Evolutionary conservation across 2,113 vertebrate genomes (phyloP).

Genomic region (Nesoenas mayeri): DNA sequence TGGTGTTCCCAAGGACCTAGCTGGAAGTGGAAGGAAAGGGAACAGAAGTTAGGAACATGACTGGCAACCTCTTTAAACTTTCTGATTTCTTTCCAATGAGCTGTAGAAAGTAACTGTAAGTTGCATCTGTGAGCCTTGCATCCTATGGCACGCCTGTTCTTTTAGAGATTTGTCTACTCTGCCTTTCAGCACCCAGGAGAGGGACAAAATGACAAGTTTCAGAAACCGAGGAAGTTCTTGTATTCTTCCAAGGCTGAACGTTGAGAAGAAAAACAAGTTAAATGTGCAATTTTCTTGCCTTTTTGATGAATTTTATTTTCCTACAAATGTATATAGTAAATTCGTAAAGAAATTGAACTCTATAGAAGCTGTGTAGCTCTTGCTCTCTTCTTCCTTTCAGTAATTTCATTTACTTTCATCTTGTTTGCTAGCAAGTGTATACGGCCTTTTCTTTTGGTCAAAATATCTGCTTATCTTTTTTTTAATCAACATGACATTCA

Average conservation of each 20-base stretch:
- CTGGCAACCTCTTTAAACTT: not conserved
- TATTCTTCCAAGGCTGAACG: not conserved
- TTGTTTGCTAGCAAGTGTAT: not conserved
- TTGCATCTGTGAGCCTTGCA: not conserved
- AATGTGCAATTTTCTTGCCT: not conserved
- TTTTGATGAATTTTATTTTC: not conserved
- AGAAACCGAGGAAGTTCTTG: not conserved
- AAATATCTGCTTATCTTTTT: not conserved
- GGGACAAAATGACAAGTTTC: not conserved
- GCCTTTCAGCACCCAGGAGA: not conserved
- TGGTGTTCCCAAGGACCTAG: not conserved
- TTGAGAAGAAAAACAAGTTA: not conserved
- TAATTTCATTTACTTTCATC: not conserved
- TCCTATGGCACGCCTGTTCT: not conserved
- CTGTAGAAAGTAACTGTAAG: not conserved
- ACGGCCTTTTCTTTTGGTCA: not conserved
- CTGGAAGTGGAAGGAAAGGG: not conserved
- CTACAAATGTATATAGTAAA: constrained; percentile 37
- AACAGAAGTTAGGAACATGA: not conserved
- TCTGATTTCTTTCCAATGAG: not conserved
- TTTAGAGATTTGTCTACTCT: not conserved
- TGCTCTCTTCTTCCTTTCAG: not conserved
- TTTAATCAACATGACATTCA: not conserved
- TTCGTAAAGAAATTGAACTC: constrained; percentile 47
- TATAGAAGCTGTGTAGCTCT: constrained; percentile 40